Evolutionary conservation across 2,888 invertebrate species (phyloP).

Genomic region (Ormyrus labotus): DNA sequence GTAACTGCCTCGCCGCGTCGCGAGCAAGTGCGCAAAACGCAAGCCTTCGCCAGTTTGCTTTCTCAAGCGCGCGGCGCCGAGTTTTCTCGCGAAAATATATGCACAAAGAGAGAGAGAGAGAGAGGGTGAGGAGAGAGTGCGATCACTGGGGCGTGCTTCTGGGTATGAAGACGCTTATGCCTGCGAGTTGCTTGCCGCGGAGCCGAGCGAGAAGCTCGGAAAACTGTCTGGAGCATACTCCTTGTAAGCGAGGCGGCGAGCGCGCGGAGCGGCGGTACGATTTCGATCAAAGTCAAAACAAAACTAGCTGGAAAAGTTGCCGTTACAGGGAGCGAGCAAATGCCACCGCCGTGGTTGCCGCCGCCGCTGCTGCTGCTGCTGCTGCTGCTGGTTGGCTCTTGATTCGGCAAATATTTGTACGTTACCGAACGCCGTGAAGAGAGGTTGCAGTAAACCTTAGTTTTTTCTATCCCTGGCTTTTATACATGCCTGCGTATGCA

Average conservation of each 20-base stretch:
- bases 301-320: conserved; percentile 20
- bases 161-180: conserved; percentile 67
- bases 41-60: not conserved
- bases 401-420: conserved; percentile 42
- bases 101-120: not conserved
- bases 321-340: not conserved
- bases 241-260: not conserved
- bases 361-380: not conserved
- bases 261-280: not conserved
- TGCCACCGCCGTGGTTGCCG: not conserved
- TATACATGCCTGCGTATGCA: not conserved
- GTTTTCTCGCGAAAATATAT: conserved; percentile 21
- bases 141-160: conserved; percentile 42
- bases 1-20: conserved; percentile 64
- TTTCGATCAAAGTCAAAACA: conserved; percentile 50
- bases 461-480: conserved; percentile 3
- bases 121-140: not conserved
- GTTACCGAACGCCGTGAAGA: not conserved
- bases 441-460: not conserved
- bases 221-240: conserved; percentile 63
- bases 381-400: conserved; percentile 1
- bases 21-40: conserved; percentile 61
- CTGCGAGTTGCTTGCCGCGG: not conserved
- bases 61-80: conserved; percentile 55
- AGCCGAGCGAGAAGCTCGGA: conserved; percentile 54